Conservation (phyloP, 1,140 invertebrate species). For the Drosophila sturtevanti region DNA sequence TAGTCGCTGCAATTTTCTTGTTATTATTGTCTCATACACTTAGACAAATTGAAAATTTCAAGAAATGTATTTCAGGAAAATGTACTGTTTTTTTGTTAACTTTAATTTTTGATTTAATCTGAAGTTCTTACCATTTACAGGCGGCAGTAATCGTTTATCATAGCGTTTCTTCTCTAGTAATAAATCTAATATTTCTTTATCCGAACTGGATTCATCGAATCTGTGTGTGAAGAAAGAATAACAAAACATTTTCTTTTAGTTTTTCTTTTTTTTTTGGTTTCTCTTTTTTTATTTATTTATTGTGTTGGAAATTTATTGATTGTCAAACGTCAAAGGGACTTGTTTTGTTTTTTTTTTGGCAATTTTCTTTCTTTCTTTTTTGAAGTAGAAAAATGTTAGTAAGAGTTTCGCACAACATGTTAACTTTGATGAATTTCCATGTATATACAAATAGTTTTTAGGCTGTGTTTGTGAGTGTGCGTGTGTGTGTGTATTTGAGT, state of each 20-base stretch:
- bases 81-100: not conserved
- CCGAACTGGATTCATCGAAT: conserved; percentile 93
- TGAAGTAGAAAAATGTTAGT: conserved; percentile 21
- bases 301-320: conserved; percentile 30
- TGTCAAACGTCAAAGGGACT: conserved; percentile 16
- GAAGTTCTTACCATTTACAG: conserved; percentile 90
- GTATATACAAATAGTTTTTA: conserved; percentile 40
- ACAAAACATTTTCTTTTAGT: no score
- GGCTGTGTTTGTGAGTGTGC: conserved; percentile 18
- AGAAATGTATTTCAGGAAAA: conserved; percentile 16
- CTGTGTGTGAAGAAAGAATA: conserved; percentile 84
- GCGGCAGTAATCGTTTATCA: conserved; percentile 93
- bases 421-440: conserved; percentile 13
- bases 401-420: conserved; percentile 8
- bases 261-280: conserved; percentile 2
- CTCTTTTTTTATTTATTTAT: not conserved
- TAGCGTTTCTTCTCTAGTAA: conserved; percentile 91
- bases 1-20: conserved; percentile 12
- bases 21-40: conserved; percentile 48
- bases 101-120: not conserved
- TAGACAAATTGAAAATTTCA: conserved; percentile 61
- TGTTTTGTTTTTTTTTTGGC: not conserved
- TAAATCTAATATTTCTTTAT: conserved; percentile 94
- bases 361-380: conserved; percentile 1
- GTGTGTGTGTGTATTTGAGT: conserved; percentile 10